Evolutionary conservation across 2,113 vertebrate genomes (phyloP), one percentile per base, ranked within the genome.

Genomic region (Nothobranchius furzeri): DNA sequence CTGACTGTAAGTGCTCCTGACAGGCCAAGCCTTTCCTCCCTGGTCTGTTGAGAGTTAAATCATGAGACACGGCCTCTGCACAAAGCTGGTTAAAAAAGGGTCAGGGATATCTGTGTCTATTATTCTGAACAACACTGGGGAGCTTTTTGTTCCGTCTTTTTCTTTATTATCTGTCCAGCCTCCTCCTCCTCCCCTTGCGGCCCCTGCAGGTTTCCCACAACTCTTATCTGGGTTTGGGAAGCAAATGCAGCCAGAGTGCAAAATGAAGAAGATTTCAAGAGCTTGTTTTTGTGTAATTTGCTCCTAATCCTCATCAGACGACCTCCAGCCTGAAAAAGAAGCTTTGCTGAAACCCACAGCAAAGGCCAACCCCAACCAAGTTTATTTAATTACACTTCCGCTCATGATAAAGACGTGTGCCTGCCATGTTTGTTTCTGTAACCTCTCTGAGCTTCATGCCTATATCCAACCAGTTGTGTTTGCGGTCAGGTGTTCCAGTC

Each of bases 401-500:
- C 11, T 46, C 4, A 52, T 48, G 17, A 55, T 13, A 20, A 35
- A 3, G 20, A 11, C 24, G 54, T 43, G 9, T 37, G 49, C 60
- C 46, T 3, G 12, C 9, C 30, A 24, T 43, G 30, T 11, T 49
- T 25, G 40, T 53, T 64, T 24, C 4, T 24, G 53, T 11, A 47
- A 36, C 2, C 35, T 51, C 13, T 71, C 60, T 60, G 11, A 42
- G 57, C 36, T 12, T 5, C 14, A 7, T 20, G 15, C 14, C 36
- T 37, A 1, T 25, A 55, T 36, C 62, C 35, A 64, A 47, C 63
- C 45, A 43, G 25, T 1, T 63, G 12, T 59, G 37, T 62, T 63
- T 81, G 36, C 66, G 60, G 30, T 35, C 79, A 99, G 98, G 93
- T 98, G 61, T 99, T 99, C 80, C 96, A 97, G 87, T 95, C 95